Percentiles rank a stretch among this genome's conserved stretches.
phyloP scores from a whole-genome alignment of 2,113 vertebrate genomes.

The Burhinus bistriatus region DNA sequence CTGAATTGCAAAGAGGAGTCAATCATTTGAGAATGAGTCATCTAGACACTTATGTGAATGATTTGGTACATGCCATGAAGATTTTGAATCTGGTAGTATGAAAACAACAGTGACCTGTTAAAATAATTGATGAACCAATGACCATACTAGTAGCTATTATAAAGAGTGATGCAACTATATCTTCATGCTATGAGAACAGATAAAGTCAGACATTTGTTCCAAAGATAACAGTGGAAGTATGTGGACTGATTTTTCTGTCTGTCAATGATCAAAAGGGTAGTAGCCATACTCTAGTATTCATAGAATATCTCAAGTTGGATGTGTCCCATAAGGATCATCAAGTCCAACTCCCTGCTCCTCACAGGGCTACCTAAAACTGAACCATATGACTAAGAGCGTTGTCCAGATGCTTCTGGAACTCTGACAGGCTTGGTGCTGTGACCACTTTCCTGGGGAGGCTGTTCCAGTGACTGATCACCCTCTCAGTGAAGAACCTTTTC shows the following conservation, averaged over 20 bases:
- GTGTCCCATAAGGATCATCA: background rate
- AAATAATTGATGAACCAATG: background rate
- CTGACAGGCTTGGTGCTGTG: background rate
- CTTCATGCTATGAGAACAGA: background rate
- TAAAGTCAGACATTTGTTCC: background rate
- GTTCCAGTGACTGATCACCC: background rate
- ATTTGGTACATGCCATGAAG: background rate
- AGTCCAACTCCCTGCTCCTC: background rate
- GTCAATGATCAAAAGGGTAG: background rate
- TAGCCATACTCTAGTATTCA: background rate
- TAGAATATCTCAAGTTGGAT: background rate
- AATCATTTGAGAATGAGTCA: constrained; percentile 2
- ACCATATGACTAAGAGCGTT: background rate
- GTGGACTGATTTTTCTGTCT: background rate
- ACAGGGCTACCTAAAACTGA: background rate
- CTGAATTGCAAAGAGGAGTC: background rate
- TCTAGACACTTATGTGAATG: background rate
- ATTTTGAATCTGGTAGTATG: background rate
- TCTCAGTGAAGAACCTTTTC: background rate
- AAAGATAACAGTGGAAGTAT: background rate
- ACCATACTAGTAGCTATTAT: background rate
- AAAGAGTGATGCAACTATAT: background rate
- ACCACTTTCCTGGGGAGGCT: background rate
- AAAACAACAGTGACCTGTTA: background rate
- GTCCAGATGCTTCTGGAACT: background rate